Evolutionary conservation across 1,140 invertebrate genomes (phyloP), one percentile per base, ranked within the genome.

Genomic region (Calliphora vicina): DNA sequence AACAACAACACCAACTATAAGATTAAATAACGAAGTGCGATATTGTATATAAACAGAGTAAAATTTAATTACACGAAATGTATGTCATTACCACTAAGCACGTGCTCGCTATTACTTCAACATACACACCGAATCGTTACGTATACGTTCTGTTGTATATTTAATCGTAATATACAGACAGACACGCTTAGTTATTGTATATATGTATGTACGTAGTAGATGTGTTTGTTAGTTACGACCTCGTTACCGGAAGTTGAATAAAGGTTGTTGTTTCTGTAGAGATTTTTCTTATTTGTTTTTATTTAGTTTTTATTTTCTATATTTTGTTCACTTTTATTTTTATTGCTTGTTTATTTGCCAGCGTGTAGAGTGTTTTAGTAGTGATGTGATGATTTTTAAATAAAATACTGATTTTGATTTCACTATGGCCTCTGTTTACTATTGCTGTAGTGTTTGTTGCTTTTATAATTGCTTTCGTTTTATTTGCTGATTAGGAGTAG

Each of bases 11-110:
- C 4, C 71, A 72, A 72, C 25, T 26, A 35, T 35, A 35, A 35
- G 35, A 35, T 35, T 35, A 23, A 67, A 67, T 43, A 43, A 78
- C 74, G 74, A 78, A 78, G 74, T 78, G 74, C 74, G 74, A 78
- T 42, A 67, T 67, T 20, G 45, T 57, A 67, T 67, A 78, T 78
- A 78, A 78, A 78, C 35, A 78, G 74, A 78, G 74, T 74, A 78
- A 78, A 67, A 43, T 43, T 78, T 78, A 78, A 78, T 45, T 78
- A 78, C 74, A 78, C 74, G 74, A 78, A 78, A 78, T 78, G 74
- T 78, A 78, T 78, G 74, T 78, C 74, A 78, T 78, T 78, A 78
- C 42, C 74, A 78, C 74, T 78, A 78, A 78, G 74, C 74, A 78
- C 74, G 74, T 78, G 74, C 35, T 78, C 20, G 74, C 35, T 67